Evolutionary conservation across 2,888 invertebrate genomes (phyloP).

Genomic region (Allacma fusca): DNA sequence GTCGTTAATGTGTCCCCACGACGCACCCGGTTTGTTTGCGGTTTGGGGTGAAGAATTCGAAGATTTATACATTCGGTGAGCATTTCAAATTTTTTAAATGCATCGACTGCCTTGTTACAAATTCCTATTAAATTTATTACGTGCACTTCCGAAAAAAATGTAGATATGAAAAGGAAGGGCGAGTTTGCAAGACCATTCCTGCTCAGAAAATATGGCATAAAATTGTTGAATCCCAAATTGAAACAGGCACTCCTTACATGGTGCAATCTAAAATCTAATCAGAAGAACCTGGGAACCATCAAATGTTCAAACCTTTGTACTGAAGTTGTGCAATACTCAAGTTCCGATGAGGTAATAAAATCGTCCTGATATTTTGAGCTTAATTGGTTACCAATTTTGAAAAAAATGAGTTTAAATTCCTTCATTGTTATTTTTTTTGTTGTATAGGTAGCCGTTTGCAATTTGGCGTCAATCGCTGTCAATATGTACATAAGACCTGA

Average conservation of each 20-base stretch:
- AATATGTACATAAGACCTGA: conserved; percentile 89
- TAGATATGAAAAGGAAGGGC: conserved; percentile 83
- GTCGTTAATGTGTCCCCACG: conserved; percentile 97
- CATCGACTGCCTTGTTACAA: no score
- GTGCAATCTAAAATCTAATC: conserved; percentile 96
- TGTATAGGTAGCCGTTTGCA: conserved; percentile 89
- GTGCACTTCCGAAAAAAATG: no score
- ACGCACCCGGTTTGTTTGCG: conserved; percentile 88
- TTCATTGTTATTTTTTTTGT: conserved; percentile 49
- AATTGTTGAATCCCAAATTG: conserved; percentile 92
- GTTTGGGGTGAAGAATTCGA: conserved; percentile 97
- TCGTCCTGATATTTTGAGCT: no score
- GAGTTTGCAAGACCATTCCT: conserved; percentile 71
- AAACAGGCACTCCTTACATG: conserved; percentile 99
- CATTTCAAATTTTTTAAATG: no score
- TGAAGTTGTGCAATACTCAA: conserved; percentile 95
- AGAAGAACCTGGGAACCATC: conserved; percentile 97
- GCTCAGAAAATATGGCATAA: conserved; percentile 94
- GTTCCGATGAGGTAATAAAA: conserved; percentile 83
- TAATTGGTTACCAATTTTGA: no score
- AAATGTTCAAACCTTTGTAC: conserved; percentile 98
- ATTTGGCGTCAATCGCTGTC: conserved; percentile 95
- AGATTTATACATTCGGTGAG: conserved; percentile 79
- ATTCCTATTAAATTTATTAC: no score
- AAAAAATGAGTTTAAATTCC: no score